Evolutionary conservation across 2,797 vertebrate species (phyloP), one percentile per base, ranked within the genome.

Genomic region (Streptopelia turtur): DNA sequence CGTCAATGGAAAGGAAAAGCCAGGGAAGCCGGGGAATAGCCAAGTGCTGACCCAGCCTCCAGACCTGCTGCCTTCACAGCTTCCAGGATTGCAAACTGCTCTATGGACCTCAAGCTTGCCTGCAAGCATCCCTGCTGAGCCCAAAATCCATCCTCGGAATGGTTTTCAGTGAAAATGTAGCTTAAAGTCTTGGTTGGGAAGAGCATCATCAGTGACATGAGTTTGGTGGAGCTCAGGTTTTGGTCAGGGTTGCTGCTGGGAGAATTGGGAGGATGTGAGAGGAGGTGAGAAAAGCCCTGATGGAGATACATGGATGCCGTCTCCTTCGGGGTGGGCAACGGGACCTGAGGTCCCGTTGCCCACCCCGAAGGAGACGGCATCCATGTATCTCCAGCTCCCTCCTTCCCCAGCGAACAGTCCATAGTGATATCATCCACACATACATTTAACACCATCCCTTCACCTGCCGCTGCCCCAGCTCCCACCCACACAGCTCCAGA

Each of bases 291-390:
- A 63, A 64, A 84, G 21, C 22, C 12, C 16, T 39, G 39, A 49
- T 71, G 65, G 16, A 78, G 41, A 47, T 13, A 16, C 6, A 21
- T 37, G 37, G 23, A 57, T 59, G 33, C 28, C 8, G 3, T 25
- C 14, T 75, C 49, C 43, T 79, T 93, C 11, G 7, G 23, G 33
- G 30, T 53, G n/a, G 5, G 35, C 83, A 55, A 55, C 3, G 1
- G 6, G n/a, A 59, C 7, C 2, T 0, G 2, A 6, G 21, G 7
- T 11, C 43, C 41, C 22, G 1, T 39, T 65, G 50, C 66, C 16
- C 16, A 45, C 20, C 18, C n/a, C 4, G 0, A 81, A 43, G 6
- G 30, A 66, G 57, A 14, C 2, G 0, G 43, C 23, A 57, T 8
- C 4, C 1, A 0, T 4, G 13, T 6, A 9, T 13, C 43, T 53